These are phyloP conservation scores for Lepidotrigona ventralis DNA, from an alignment of 1,140 invertebrate species.

Conservation along the genomic window DNA sequence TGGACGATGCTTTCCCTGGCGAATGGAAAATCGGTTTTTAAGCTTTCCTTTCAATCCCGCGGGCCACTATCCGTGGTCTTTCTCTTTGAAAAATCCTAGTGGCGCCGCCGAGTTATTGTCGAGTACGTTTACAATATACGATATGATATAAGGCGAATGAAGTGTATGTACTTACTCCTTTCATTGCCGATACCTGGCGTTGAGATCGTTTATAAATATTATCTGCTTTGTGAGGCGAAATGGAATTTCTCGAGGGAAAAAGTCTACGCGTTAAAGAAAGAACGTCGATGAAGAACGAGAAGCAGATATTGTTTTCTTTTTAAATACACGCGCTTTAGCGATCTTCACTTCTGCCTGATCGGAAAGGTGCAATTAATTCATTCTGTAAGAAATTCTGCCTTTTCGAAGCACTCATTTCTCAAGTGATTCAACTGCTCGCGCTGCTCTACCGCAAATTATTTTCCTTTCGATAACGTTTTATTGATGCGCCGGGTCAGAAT, in stretches of 20 bases:
- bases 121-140: neutral
- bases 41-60: conserved; percentile 18
- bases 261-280: neutral
- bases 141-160: too few species aligned
- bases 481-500: conserved; percentile 36
- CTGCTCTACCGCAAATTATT: neutral
- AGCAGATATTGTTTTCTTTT: neutral
- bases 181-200: neutral
- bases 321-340: neutral
- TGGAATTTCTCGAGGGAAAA: neutral
- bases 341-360: too few species aligned
- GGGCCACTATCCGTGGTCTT: neutral
- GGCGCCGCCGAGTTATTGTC: neutral
- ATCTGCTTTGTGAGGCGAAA: too few species aligned
- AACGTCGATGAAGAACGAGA: neutral
- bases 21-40: conserved; percentile 29
- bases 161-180: neutral
- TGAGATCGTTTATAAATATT: neutral
- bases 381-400: neutral
- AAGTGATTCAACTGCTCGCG: neutral
- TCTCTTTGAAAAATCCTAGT: neutral
- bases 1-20: conserved; percentile 12
- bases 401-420: neutral
- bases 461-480: conserved; percentile 16
- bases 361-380: neutral